A percentile compares a stretch with the other conserved stretches of the same genome.
These are phyloP conservation scores for Torymus texanus DNA, from an alignment of 2,888 invertebrate species.

Conservation along the genomic window DNA sequence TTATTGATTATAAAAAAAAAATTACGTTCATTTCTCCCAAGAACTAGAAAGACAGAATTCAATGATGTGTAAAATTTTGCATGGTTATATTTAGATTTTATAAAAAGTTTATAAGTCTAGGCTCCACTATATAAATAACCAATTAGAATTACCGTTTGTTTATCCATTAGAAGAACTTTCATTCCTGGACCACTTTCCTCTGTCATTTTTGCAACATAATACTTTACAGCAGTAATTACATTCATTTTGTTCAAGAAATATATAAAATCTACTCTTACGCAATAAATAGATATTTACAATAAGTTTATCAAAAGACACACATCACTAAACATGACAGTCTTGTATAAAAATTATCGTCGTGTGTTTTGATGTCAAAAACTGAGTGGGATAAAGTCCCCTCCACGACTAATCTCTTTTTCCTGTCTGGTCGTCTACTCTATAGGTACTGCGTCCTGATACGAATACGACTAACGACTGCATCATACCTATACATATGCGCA, in stretches of 20 bases:
- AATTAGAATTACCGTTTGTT: conserved; percentile 86
- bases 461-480: no score
- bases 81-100: neutral
- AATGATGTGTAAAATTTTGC: no score
- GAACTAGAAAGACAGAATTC: no score
- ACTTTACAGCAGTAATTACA: conserved; percentile 92
- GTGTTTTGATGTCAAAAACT: conserved; percentile 33
- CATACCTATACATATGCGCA: no score
- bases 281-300: conserved; percentile 40
- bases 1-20: no score
- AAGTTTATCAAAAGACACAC: conserved; percentile 28
- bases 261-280: conserved; percentile 30
- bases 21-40: no score
- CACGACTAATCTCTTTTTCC: neutral
- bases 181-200: conserved; percentile 98
- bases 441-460: no score
- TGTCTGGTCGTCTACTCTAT: no score
- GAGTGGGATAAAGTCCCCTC: neutral
- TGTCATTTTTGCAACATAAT: conserved; percentile 98
- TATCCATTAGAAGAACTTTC: conserved; percentile 99
- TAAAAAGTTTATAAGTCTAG: neutral
- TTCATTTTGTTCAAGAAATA: conserved; percentile 82
- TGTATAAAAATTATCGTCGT: conserved; percentile 13
- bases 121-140: neutral
- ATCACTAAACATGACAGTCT: conserved; percentile 11